These are phyloP conservation scores for Galeopterus variegatus DNA, from an alignment of 2,113 vertebrate genomes.

Conservation along the genomic window DNA sequence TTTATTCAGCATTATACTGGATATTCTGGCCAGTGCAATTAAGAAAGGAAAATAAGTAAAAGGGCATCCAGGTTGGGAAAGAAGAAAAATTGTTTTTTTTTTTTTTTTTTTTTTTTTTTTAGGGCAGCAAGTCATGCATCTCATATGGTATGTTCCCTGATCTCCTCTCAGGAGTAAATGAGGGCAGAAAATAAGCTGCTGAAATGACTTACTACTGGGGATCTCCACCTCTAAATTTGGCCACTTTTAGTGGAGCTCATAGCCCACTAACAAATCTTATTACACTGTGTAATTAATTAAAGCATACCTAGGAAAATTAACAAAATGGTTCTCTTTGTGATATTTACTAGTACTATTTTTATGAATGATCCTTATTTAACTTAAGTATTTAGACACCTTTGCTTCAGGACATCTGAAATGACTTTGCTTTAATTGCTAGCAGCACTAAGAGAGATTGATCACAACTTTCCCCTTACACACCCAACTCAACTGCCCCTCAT, in stretches of 20 bases:
- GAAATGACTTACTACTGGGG: neutral
- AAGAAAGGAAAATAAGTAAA: neutral
- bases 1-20: too few species aligned
- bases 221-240: neutral
- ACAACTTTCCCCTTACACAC: neutral
- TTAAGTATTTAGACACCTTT: neutral
- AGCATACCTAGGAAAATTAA: slow-evolving; percentile 15
- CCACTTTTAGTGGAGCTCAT: neutral
- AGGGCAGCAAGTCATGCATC: neutral
- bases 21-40: neutral
- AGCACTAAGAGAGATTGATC: neutral
- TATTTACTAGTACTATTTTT: neutral
- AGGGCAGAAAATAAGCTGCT: neutral
- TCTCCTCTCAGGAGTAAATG: neutral
- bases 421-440: neutral
- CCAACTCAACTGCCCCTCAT: neutral
- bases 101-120: neutral
- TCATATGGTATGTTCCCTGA: neutral
- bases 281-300: slow-evolving; percentile 8
- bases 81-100: neutral
- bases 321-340: neutral
- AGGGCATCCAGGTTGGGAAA: neutral
- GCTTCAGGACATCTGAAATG: neutral
- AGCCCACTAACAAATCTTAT: too few species aligned
- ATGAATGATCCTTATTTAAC: neutral